A percentile compares a stretch with the other conserved stretches of the same genome.
phyloP scores from a whole-genome alignment of 2,888 invertebrate genomes.

The Girardia tigrina region DNA sequence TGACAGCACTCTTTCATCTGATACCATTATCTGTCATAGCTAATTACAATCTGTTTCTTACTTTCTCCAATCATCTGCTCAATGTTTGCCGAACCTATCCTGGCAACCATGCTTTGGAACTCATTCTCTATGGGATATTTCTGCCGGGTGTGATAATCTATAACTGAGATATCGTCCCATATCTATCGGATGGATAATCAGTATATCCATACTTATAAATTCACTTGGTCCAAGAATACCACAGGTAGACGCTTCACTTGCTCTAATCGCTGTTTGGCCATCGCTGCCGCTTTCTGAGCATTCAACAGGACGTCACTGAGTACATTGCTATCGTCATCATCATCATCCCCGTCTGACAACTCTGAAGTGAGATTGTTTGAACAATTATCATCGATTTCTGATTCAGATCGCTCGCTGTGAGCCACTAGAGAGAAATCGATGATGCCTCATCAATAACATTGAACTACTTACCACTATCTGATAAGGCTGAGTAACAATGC shows the following conservation, averaged over 20 bases:
- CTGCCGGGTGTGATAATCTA: not conserved
- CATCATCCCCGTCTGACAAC: not conserved
- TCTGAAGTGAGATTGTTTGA: not conserved
- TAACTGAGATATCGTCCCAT: not conserved
- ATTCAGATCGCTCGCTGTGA: not conserved
- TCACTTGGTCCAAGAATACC: not conserved
- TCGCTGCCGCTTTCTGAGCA: conserved; percentile 10
- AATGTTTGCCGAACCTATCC: not conserved
- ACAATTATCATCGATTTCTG: not conserved
- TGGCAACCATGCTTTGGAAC: not conserved
- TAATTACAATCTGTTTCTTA: too few species aligned
- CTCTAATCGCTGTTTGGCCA: too few species aligned
- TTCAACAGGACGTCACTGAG: not conserved
- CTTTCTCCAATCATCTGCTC: conserved; percentile 3
- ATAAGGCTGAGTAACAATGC: too few species aligned
- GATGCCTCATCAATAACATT: too few species aligned
- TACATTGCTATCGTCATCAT: not conserved
- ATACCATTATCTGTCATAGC: too few species aligned
- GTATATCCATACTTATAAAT: not conserved
- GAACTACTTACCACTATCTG: too few species aligned
- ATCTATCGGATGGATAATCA: not conserved
- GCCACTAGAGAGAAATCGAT: not conserved
- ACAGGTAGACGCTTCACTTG: not conserved
- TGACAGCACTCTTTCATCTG: not conserved
- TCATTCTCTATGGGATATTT: not conserved